Base-by-base conservation (phyloP, 2,888 invertebrate species). In the Chesias legatella region DNA sequence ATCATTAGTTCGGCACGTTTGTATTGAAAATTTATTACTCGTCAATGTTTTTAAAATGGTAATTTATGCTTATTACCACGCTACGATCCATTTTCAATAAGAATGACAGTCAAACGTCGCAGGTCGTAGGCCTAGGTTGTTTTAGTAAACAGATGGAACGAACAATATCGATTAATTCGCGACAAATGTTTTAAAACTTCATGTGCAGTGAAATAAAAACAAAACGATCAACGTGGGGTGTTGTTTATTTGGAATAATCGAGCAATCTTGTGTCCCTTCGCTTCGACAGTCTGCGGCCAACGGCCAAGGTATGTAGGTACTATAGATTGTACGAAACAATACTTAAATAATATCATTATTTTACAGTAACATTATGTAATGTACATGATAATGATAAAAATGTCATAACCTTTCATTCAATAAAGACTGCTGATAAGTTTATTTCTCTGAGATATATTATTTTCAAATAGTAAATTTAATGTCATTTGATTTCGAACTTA, bases 61-160 rank as follows among this genome's bases (percentile, higher is more conserved):
- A 66, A 69, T 69, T 55, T 66, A 68, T 68, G 58, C 60, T 41
- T 59, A 41, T 58, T 51, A 58, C 58, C 63, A 61, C 60, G 54
- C 54, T 53, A 48, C 53, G 43, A 46, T 56, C 48, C 45, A 49
- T 54, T 58, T 54, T 40, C 56, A 59, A 53, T 58, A 53, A 42
- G 33, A 47, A 45, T 37, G 52, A 56, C 66, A 65, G 55, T 58
- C 60, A 58, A 50, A 39, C 53, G 40, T 32, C 31, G 44, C 48
- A 38, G 25, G 54, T 56, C 50, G 55, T 37, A 26, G 52, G 50
- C 51, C 20, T 49, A 43, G 44, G 45, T 48, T 42, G 40, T 57
- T 59, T 44, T 33, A 30, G 20, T 36, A 38, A 48, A 49, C 37
- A 50, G 33, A 43, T 39, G 33, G 23, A 26, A 22, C 28, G 8